Evolutionary conservation across 1,140 invertebrate genomes (phyloP), one percentile per base, ranked within the genome.

Genomic region (Neodiprion fabricii): DNA sequence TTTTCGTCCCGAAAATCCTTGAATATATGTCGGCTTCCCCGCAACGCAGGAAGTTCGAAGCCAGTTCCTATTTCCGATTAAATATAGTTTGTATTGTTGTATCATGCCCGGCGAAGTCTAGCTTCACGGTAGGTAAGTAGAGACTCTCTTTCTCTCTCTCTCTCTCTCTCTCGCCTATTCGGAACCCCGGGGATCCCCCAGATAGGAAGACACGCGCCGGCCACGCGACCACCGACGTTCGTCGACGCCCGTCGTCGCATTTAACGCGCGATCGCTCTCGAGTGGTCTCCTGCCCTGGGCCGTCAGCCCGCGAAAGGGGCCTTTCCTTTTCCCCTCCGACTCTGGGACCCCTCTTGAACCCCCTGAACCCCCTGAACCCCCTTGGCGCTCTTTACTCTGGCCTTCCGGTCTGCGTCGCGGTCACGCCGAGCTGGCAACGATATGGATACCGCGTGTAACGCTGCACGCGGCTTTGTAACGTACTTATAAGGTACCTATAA

Each of bases 211-310:
- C 87, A 88, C 87, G 87, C 85, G 87, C 75, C 72, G 77, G 82
- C 80, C 85, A 87, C 85, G 85, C 85, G 85, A 84, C 83, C 83
- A 77, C 83, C 77, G 83, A 80, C 84, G 83, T 81, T 83, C 82
- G 77, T 82, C 77, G 82, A 80, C 84, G 83, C 82, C 84, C 82
- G 80, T 74, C 80, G 82, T 82, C 84, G 82, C 85, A 86, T 88
- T 88, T 88, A 87, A 87, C 86, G 87, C 85, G 85, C 86, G 86
- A 87, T 88, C 85, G 85, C 86, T 85, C 82, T 87, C 83, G 83
- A 87, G 86, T 85, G 80, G 28, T 40, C 28, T 5, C 2, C 28
- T 40, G 28, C 28, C 11, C 53, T 61, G n/a, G 53, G 53, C 53
- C 21, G 23, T 14, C 68, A 14, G 11, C 68, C 21, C 61, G 61